Evolutionary conservation across 2,797 vertebrate genomes (phyloP).

Genomic region (Ammospiza maritima): DNA sequence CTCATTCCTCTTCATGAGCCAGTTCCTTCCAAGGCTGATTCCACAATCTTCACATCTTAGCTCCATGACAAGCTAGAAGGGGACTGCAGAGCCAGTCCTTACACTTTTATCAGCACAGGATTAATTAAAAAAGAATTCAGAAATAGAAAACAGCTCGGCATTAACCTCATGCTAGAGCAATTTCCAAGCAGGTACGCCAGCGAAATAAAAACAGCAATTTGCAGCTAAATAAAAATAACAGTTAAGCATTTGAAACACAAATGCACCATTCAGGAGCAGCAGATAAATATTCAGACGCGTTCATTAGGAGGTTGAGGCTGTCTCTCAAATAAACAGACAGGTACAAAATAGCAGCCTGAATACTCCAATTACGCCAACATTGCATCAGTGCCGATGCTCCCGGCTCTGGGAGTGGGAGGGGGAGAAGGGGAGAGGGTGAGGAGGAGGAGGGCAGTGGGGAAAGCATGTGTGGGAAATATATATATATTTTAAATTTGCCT

Average conservation of each 20-base stretch:
- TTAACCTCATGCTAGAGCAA: neutral
- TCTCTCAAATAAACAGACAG: conserved; percentile 44
- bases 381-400: neutral
- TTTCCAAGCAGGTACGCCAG: neutral
- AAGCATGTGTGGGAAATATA: accelerated
- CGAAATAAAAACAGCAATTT: conserved; percentile 45
- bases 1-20: accelerated
- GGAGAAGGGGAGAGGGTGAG: neutral
- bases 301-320: neutral
- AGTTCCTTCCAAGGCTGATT: neutral
- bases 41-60: neutral
- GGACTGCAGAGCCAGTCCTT: neutral
- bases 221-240: conserved; percentile 64
- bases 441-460: neutral
- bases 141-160: neutral
- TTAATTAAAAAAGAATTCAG: conserved; percentile 2
- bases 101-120: neutral
- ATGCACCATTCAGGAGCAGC: neutral
- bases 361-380: neutral
- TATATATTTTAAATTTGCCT: too few relatives aligned
- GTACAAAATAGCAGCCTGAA: conserved; percentile 14
- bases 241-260: conserved; percentile 58
- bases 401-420: neutral
- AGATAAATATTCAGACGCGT: conserved; percentile 22
- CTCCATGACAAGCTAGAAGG: neutral